Percentiles rank a stretch among this genome's conserved stretches.
Conservation (phyloP, 37 sponge, comb jelly and placozoan genomes). For the Haliclona indistincta region DNA sequence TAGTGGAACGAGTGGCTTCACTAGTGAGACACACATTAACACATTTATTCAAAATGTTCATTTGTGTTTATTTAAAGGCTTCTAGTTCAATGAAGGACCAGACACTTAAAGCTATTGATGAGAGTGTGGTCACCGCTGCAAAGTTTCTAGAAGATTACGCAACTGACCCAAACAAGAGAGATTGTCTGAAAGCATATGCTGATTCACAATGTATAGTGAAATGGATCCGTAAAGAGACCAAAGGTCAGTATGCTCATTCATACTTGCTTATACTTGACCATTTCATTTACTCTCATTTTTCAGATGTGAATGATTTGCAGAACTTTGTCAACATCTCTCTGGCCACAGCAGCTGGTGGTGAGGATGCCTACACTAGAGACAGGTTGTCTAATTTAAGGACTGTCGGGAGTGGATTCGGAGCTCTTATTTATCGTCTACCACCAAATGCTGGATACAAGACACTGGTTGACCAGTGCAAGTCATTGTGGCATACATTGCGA, state of each 20-base stretch:
- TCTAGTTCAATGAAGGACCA: too few relatives aligned
- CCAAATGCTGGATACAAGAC: slow-evolving; percentile 7
- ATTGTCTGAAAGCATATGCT: slow-evolving; percentile 35
- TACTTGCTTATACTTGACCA: too few relatives aligned
- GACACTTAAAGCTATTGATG: slow-evolving; percentile 15
- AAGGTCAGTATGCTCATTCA: too few relatives aligned
- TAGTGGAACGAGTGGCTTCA: slow-evolving; percentile 12
- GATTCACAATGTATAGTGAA: slow-evolving; percentile 28
- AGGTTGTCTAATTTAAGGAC: slow-evolving; percentile 52
- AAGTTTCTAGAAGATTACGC: slow-evolving; percentile 33
- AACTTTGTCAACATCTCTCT: slow-evolving; percentile 66
- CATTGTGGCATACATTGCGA: slow-evolving; percentile 50
- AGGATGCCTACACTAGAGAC: slow-evolving; percentile 52
- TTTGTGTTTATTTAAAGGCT: too few relatives aligned
- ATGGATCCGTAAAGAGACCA: slow-evolving; percentile 53
- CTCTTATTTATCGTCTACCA: slow-evolving; percentile 46
- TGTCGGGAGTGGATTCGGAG: slow-evolving; percentile 53
- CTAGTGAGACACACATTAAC: too few relatives aligned
- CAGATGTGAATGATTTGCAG: slow-evolving; percentile 54
- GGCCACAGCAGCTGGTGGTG: slow-evolving; percentile 65
- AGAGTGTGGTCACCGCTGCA: slow-evolving; percentile 7
- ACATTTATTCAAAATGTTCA: too few relatives aligned
- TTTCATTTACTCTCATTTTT: too few relatives aligned
- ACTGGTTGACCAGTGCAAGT: slow-evolving; percentile 19
- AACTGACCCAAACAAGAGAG: slow-evolving; percentile 7